Conservation (phyloP, 2,888 invertebrate genomes). For the Lepetodrilus schrolli region DNA sequence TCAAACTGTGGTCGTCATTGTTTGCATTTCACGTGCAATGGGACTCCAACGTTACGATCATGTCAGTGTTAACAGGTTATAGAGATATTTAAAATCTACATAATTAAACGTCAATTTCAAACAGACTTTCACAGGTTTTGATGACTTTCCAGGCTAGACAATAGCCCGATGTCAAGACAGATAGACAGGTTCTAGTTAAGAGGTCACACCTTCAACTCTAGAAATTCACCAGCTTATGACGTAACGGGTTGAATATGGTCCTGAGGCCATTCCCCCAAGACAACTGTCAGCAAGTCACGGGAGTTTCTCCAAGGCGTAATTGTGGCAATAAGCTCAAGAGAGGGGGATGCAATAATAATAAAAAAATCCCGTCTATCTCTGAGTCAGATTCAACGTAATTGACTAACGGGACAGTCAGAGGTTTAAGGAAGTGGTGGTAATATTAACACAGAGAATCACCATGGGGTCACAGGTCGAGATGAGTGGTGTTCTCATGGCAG, state of each 20-base stretch:
- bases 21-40: too few species aligned
- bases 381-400: neutral
- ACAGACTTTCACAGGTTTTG: constrained; percentile 14
- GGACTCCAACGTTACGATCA: too few species aligned
- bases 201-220: neutral
- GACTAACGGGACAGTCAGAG: neutral
- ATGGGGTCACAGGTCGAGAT: constrained; percentile 7
- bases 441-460: too few species aligned
- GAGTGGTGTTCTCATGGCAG: neutral
- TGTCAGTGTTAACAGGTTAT: too few species aligned
- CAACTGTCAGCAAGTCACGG: constrained; percentile 7
- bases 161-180: neutral
- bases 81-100: constrained; percentile 12
- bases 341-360: neutral
- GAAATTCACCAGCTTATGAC: neutral
- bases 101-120: constrained; percentile 21
- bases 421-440: too few species aligned
- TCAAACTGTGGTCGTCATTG: too few species aligned
- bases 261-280: neutral
- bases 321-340: neutral
- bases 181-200: neutral
- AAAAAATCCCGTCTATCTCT: neutral
- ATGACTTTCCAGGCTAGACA: neutral
- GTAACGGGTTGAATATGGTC: neutral
- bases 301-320: neutral